Base-by-base conservation (phyloP, 1,140 invertebrate genomes). In the Drosophila novamexicana region DNA sequence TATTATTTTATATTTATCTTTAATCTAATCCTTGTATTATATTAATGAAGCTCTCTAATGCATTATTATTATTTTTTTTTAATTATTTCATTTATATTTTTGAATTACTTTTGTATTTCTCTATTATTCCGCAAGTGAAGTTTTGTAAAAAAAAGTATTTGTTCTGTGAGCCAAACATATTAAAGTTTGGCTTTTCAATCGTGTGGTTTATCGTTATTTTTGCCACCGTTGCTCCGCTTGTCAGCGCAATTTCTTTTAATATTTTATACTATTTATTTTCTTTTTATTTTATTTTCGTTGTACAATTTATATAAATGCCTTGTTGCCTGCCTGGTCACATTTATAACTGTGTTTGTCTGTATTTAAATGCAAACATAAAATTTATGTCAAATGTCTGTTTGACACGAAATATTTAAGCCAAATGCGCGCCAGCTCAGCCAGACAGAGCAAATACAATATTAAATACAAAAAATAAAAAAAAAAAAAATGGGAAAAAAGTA, bases 311-410 rank as follows among this genome's bases (percentile, higher is more conserved):
- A 57, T 74, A 54, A 74, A 62, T 74, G 64, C 56, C 70, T 61
- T 53, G 61, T 63, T 63, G 61, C 45, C 47, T 63, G 59, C n/a
- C 47, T 52, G 34, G 29, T 14, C 32, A 18, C 14, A 40, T 57
- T 42, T 40, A 37, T 56, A 45, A 34, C 47, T 59, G 10, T 61
- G 49, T 49, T 61, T 77, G 59, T 79, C 52, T 79, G 71, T 91
- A 91, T 91, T 91, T 89, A 91, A 91, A 91, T 84, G 88, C 89
- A 91, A 91, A 91, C 88, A 91, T 89, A 77, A 89, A 91, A 91
- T 91, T 91, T 80, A 89, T 91, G 89, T 91, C 89, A 91, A 91
- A 91, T 91, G 89, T 89, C 81, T 83, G 79, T 72, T 91, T 91
- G 89, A 80, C 89, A 91, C 84, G 89, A 89, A 88, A 91, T 89